phyloP scores from a whole-genome alignment of 1,140 invertebrate genomes.

The Contarinia nasturtii region DNA sequence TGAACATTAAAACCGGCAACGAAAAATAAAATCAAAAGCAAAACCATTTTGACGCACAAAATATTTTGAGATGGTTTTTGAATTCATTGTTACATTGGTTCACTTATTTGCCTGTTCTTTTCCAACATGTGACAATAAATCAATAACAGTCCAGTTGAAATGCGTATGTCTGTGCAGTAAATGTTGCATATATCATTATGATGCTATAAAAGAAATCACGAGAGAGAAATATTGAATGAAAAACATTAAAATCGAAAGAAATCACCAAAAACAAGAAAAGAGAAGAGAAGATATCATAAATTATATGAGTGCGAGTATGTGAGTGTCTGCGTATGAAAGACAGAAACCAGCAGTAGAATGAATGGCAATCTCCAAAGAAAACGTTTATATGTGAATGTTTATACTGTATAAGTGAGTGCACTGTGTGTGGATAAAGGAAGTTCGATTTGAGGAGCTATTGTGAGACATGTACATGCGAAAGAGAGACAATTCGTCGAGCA shows the following conservation, averaged over 20 bases:
- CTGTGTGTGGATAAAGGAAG: conserved; percentile 5
- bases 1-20: too few relatives aligned
- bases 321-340: conserved; percentile 23
- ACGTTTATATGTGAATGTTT: conserved; percentile 6
- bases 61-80: too few relatives aligned
- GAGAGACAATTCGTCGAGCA: conserved; percentile 20
- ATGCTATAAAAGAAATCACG: background rate
- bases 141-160: too few relatives aligned
- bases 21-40: too few relatives aligned
- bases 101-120: too few relatives aligned
- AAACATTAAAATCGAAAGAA: too few relatives aligned
- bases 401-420: too few relatives aligned
- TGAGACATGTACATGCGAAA: conserved; percentile 3
- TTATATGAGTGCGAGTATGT: conserved; percentile 8
- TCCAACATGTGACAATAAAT: too few relatives aligned
- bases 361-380: conserved; percentile 8
- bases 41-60: too few relatives aligned
- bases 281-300: conserved; percentile 3
- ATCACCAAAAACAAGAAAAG: background rate
- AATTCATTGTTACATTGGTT: too few relatives aligned
- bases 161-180: too few relatives aligned
- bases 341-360: conserved; percentile 15
- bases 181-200: too few relatives aligned
- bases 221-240: background rate
- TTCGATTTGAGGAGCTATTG: conserved; percentile 3